Evolutionary conservation across 2,113 vertebrate species (phyloP).

Genomic region (Osmerus mordax): DNA sequence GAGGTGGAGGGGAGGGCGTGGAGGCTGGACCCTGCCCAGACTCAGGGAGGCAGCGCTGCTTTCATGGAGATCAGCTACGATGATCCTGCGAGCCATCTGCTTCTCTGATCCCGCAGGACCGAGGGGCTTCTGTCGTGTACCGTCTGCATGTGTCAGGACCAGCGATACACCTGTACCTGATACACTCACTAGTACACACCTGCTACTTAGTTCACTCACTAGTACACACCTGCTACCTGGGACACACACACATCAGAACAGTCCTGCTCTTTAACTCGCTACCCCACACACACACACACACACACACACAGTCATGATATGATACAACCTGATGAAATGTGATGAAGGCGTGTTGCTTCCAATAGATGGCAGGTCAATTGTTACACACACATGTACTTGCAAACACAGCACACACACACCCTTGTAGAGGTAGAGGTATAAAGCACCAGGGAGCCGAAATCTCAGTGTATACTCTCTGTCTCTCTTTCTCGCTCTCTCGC

Average conservation of each 20-base stretch:
- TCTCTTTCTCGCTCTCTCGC: neutral
- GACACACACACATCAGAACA: neutral
- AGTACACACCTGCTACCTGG: neutral
- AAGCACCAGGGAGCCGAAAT: neutral
- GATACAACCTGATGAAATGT: too few relatives aligned
- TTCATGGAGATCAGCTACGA: constrained; percentile 52
- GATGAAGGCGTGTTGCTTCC: too few relatives aligned
- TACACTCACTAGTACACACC: neutral
- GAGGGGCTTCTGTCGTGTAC: constrained; percentile 44
- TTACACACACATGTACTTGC: neutral
- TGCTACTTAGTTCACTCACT: neutral
- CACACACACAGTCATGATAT: neutral
- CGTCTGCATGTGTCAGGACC: constrained; percentile 7
- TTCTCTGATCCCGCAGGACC: constrained; percentile 39
- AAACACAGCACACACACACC: neutral
- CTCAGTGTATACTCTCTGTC: constrained; percentile 1
- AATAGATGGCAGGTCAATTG: neutral
- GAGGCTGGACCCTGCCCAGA: constrained; percentile 14
- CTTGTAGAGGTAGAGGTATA: neutral
- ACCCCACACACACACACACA: neutral
- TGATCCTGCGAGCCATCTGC: constrained; percentile 60
- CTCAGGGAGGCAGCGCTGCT: neutral
- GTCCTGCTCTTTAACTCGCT: neutral
- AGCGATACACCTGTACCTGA: constrained; percentile 9
- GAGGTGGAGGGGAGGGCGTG: constrained; percentile 20